Evolutionary conservation across 1,140 invertebrate species (phyloP).

Genomic region (Calycopis cecrops): DNA sequence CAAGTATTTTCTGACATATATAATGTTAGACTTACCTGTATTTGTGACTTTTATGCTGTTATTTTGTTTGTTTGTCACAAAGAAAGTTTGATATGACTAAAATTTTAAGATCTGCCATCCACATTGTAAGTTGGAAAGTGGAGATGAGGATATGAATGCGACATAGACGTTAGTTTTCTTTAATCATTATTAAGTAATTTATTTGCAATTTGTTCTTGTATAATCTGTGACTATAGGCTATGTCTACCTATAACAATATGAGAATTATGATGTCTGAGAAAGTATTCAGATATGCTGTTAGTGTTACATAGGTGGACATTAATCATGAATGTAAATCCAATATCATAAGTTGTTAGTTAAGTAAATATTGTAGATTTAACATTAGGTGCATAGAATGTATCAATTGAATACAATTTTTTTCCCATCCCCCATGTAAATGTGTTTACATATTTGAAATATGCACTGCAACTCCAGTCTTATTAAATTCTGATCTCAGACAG

Average conservation of each 20-base stretch:
- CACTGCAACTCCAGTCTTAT: constrained; percentile 39
- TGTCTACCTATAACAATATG: constrained; percentile 30
- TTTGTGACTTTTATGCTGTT: constrained; percentile 44
- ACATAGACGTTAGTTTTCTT: constrained; percentile 38
- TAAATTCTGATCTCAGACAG: constrained; percentile 67
- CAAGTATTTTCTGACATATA: constrained; percentile 40
- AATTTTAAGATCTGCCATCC: constrained; percentile 54
- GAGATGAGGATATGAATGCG: constrained; percentile 36
- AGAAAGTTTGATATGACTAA: constrained; percentile 31
- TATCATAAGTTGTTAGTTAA: constrained; percentile 45
- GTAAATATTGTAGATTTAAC: constrained; percentile 39
- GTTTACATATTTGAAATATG: constrained; percentile 30
- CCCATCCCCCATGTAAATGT: constrained; percentile 28
- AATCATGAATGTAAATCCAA: constrained; percentile 39
- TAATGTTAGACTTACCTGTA: constrained; percentile 32
- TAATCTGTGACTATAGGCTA: constrained; percentile 39
- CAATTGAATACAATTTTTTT: constrained; percentile 29
- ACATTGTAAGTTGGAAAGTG: constrained; percentile 39
- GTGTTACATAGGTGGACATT: constrained; percentile 30
- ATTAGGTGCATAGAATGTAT: constrained; percentile 35
- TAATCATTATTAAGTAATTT: constrained; percentile 43
- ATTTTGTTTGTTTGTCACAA: constrained; percentile 56
- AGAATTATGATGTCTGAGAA: constrained; percentile 10
- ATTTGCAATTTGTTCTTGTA: constrained; percentile 36
- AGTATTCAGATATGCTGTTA: constrained; percentile 22